phyloP scores from a whole-genome alignment of 1,140 invertebrate species.

The Caenorhabditis remanei region DNA sequence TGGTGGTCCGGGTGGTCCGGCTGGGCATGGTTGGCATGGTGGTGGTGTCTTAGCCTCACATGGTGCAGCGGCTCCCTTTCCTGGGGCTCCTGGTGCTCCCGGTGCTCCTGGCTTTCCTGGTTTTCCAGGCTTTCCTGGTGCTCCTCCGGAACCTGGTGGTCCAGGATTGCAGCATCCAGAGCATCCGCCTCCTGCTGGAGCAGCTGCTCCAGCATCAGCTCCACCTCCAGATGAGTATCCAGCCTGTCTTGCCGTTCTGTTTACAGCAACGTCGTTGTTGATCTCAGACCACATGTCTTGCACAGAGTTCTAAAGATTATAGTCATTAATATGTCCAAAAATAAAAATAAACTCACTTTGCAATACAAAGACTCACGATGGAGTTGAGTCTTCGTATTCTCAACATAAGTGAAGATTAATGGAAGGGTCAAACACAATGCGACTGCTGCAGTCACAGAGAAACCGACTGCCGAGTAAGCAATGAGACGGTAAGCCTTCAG shows the following conservation, averaged over 20 bases:
- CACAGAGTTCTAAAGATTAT: slow-evolving; percentile 52
- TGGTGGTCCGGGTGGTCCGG: slow-evolving; percentile 64
- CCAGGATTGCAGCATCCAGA: slow-evolving; percentile 64
- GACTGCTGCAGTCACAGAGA: slow-evolving; percentile 24
- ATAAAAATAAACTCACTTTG: not conserved
- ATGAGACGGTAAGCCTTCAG: slow-evolving; percentile 28
- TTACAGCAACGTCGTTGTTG: slow-evolving; percentile 30
- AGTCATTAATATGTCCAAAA: too few species aligned
- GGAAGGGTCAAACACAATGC: slow-evolving; percentile 30
- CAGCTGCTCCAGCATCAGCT: slow-evolving; percentile 16
- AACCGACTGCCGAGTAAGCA: slow-evolving; percentile 37
- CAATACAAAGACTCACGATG: slow-evolving; percentile 31
- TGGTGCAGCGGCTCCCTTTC: slow-evolving; percentile 50
- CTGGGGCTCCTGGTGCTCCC: slow-evolving; percentile 61
- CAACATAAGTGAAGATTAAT: slow-evolving; percentile 34
- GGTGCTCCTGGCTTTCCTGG: slow-evolving; percentile 62
- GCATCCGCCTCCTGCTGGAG: slow-evolving; percentile 49
- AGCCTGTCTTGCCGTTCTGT: slow-evolving; percentile 60
- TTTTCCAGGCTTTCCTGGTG: slow-evolving; percentile 60
- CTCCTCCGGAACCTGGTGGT: slow-evolving; percentile 62
- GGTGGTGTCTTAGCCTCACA: slow-evolving; percentile 63
- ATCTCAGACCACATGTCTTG: slow-evolving; percentile 58
- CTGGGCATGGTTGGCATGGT: slow-evolving; percentile 65
- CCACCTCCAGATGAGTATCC: slow-evolving; percentile 46
- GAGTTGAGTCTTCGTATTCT: slow-evolving; percentile 17